Conservation (phyloP, 2,888 invertebrate species). For the Pasiphila rectangulata region DNA sequence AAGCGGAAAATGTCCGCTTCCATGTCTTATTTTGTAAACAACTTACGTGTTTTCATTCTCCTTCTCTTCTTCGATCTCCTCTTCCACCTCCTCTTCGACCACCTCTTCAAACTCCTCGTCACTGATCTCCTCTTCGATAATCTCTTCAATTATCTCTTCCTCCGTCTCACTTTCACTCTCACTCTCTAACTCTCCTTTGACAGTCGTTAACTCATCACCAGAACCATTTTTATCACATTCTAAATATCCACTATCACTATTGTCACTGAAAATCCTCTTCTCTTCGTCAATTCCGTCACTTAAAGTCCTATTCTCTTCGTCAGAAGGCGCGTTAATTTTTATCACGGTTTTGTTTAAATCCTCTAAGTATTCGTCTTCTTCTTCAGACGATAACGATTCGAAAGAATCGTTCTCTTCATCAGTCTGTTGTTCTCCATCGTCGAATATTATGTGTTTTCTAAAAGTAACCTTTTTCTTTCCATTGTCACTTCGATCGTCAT, state of each 20-base stretch:
- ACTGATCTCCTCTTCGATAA: slow-evolving; percentile 51
- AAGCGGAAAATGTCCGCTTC: too few species aligned
- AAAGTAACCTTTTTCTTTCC: slow-evolving; percentile 74
- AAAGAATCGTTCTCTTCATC: slow-evolving; percentile 69
- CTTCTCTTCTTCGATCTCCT: slow-evolving; percentile 34
- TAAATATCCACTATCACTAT: slow-evolving; percentile 76
- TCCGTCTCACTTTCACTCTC: slow-evolving; percentile 51
- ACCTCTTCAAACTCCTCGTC: slow-evolving; percentile 42
- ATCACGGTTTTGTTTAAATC: slow-evolving; percentile 64
- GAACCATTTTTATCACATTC: slow-evolving; percentile 62
- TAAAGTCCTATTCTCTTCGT: background rate
- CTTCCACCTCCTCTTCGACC: slow-evolving; percentile 38
- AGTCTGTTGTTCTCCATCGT: slow-evolving; percentile 75
- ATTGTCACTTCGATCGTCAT: slow-evolving; percentile 69
- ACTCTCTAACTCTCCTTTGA: slow-evolving; percentile 43
- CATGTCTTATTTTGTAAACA: background rate
- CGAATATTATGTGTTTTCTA: slow-evolving; percentile 74
- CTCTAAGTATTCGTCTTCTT: slow-evolving; percentile 62
- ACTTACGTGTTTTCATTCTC: slow-evolving; percentile 30
- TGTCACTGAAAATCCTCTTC: slow-evolving; percentile 67
- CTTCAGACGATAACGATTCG: slow-evolving; percentile 67
- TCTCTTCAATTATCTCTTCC: slow-evolving; percentile 52
- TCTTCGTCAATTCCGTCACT: slow-evolving; percentile 36
- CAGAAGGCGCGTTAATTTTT: slow-evolving; percentile 43
- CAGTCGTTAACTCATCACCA: slow-evolving; percentile 54